A percentile compares a stretch with the other conserved stretches of the same genome.
Evolutionary conservation across 2,797 vertebrate species (phyloP).

Genomic region (Pelodytes ibericus): DNA sequence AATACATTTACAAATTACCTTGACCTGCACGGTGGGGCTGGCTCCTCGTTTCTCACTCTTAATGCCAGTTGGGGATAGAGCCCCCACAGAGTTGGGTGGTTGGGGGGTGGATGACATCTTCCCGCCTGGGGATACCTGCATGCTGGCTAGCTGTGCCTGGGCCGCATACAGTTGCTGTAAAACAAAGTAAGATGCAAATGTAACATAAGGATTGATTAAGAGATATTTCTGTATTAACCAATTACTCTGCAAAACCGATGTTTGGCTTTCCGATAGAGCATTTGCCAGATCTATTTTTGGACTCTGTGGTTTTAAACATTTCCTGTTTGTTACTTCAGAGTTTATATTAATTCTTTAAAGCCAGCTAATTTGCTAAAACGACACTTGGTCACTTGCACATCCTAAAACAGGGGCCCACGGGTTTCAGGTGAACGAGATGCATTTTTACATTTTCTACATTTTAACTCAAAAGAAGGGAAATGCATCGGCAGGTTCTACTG

Average conservation of each 20-base stretch:
- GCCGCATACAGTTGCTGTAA: conserved; percentile 97
- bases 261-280: conserved; percentile 33
- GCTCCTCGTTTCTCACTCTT: conserved; percentile 98
- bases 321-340: conserved; percentile 24
- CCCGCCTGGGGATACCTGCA: conserved; percentile 98
- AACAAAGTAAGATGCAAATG: conserved; percentile 57
- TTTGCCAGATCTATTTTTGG: conserved; percentile 53
- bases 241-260: conserved; percentile 47
- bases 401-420: no score
- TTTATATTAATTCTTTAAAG: conserved; percentile 36
- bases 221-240: conserved; percentile 32
- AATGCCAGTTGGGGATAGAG: conserved; percentile 93
- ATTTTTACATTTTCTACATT: no score
- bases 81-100: conserved; percentile 85
- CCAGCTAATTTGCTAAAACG: no score
- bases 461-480: no score
- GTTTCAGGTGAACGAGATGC: no score
- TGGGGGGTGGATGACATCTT: conserved; percentile 97
- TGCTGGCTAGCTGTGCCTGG: conserved; percentile 98
- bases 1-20: conserved; percentile 86
- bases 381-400: no score
- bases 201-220: background rate
- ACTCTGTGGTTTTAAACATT: conserved; percentile 48
- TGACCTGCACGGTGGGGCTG: conserved; percentile 95
- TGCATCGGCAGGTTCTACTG: no score